Conservation (phyloP, 2,888 invertebrate species). For the Plagodis pulveraria region DNA sequence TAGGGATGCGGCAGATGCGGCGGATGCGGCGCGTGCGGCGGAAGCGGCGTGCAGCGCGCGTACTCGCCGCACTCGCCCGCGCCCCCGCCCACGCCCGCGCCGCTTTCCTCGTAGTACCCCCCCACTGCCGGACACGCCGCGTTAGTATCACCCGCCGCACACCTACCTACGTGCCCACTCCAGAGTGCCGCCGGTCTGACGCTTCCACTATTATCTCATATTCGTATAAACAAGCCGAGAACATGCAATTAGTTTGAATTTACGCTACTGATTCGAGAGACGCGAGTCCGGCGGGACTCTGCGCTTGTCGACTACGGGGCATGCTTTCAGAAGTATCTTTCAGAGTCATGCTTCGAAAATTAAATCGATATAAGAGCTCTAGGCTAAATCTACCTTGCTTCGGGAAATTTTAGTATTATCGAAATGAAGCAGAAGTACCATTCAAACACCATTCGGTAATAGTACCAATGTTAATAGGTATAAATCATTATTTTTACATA, state of each 20-base stretch:
- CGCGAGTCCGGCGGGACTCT: conserved; percentile 47
- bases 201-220: background rate
- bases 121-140: conserved; percentile 81
- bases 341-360: conserved; percentile 70
- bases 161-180: conserved; percentile 62
- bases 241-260: conserved; percentile 73
- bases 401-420: conserved; percentile 61
- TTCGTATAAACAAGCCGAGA: conserved; percentile 60
- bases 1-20: conserved; percentile 43
- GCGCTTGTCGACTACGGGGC: conserved; percentile 66
- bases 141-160: conserved; percentile 55
- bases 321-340: conserved; percentile 68
- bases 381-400: conserved; percentile 65
- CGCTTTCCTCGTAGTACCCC: conserved; percentile 80
- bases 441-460: conserved; percentile 39
- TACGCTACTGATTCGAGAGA: conserved; percentile 38
- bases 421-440: conserved; percentile 63
- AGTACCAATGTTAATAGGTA: conserved; percentile 22
- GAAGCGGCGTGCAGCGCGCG: conserved; percentile 64
- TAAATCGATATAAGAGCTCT: conserved; percentile 50
- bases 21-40: conserved; percentile 52
- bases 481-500: conserved; percentile 21
- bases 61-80: conserved; percentile 74
- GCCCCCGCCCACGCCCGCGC: conserved; percentile 78
- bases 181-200: background rate